phyloP scores from a whole-genome alignment of 1,140 invertebrate species.

The Leucophenga varia region DNA sequence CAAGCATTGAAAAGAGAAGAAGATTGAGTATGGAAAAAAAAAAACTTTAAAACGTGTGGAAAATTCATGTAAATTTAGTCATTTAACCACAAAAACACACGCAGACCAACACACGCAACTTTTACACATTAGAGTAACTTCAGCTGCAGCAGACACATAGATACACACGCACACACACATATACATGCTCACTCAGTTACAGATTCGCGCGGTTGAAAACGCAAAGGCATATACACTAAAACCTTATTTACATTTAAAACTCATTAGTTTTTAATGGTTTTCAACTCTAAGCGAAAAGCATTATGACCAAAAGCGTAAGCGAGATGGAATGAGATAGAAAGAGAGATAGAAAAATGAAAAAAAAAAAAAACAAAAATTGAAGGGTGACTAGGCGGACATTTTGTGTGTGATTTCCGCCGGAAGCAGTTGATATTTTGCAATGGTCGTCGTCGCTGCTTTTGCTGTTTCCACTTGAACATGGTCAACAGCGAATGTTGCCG shows the following conservation, averaged over 20 bases:
- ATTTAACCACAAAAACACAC: conserved; percentile 36
- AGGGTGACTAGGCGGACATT: no score
- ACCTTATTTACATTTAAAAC: conserved; percentile 50
- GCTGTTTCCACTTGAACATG: conserved; percentile 2
- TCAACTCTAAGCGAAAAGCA: no score
- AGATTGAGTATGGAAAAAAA: conserved; percentile 12
- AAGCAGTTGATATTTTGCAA: conserved; percentile 9
- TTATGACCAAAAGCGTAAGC: no score
- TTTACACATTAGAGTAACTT: no score
- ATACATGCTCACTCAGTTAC: conserved; percentile 12
- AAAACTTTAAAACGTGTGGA: conserved; percentile 8
- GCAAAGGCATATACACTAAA: conserved; percentile 3
- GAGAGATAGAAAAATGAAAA: no score
- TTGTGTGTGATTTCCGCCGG: conserved; percentile 36
- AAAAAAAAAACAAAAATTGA: no score
- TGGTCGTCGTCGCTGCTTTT: no score
- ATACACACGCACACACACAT: neutral
- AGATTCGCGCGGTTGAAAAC: conserved; percentile 3
- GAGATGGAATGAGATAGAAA: no score
- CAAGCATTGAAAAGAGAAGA: conserved; percentile 34
- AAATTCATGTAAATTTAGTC: conserved; percentile 48
- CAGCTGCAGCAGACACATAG: neutral
- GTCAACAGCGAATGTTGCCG: no score
- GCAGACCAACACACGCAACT: conserved; percentile 1
- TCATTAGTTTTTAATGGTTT: conserved; percentile 53